Evolutionary conservation across 2,797 vertebrate species (phyloP).

Genomic region (Halcyon badia): DNA sequence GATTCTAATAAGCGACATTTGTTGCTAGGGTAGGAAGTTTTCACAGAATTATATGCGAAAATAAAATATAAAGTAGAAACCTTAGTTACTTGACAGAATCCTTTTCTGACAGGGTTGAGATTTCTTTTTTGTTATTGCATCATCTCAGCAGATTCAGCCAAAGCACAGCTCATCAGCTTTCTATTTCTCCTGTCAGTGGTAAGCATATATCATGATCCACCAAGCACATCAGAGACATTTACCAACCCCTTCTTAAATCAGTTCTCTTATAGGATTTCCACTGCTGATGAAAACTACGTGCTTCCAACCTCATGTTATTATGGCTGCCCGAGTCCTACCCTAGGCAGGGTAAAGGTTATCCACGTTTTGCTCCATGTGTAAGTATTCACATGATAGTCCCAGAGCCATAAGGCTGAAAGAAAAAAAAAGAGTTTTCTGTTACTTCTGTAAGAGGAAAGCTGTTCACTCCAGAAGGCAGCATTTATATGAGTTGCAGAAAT

Average conservation of each 20-base stretch:
- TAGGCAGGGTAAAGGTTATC: not conserved
- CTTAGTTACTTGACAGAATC: not conserved
- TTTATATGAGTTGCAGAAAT: not conserved
- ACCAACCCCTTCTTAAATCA: not conserved
- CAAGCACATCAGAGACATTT: not conserved
- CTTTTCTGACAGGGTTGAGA: not conserved
- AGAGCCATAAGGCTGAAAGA: not conserved
- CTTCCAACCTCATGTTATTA: not conserved
- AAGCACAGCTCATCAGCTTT: conserved; percentile 24
- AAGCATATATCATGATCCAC: not conserved
- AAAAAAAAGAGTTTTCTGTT: not conserved
- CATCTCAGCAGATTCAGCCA: conserved; percentile 20
- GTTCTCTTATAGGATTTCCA: not conserved
- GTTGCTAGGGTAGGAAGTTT: not conserved
- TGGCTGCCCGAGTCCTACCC: not conserved
- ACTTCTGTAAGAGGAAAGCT: not conserved
- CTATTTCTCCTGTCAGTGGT: not conserved
- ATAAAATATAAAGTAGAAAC: not conserved
- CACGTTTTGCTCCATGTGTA: not conserved
- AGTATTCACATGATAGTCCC: not conserved
- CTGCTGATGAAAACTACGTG: not conserved
- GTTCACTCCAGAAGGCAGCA: not conserved
- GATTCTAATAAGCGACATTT: not conserved
- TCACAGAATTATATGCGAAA: conserved; percentile 6
- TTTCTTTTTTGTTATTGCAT: not conserved